These are phyloP conservation scores for Patella vulgata DNA, from an alignment of 1,140 invertebrate species.

Conservation along the genomic window DNA sequence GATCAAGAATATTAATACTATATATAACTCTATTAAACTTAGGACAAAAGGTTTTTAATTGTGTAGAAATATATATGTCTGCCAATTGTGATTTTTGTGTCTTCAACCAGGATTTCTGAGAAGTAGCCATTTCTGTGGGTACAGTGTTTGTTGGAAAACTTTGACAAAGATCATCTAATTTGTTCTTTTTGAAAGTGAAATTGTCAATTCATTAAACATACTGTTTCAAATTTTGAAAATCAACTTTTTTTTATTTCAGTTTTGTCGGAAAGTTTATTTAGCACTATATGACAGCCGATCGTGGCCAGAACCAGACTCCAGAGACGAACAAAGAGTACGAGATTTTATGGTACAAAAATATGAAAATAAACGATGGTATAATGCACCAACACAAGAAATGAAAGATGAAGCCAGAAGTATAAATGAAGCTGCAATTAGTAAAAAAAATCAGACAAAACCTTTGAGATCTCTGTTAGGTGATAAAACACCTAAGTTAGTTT, in stretches of 20 bases:
- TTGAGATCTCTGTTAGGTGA: constrained; percentile 56
- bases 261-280: constrained; percentile 90
- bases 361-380: constrained; percentile 82
- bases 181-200: constrained; percentile 5
- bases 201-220: not conserved
- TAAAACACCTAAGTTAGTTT: constrained; percentile 44
- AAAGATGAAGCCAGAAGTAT: constrained; percentile 56
- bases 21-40: too few species aligned
- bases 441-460: constrained; percentile 48
- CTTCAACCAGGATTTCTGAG: too few species aligned
- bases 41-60: too few species aligned
- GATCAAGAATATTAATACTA: too few species aligned
- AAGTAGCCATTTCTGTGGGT: too few species aligned
- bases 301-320: constrained; percentile 69
- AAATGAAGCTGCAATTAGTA: constrained; percentile 56
- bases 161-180: too few species aligned
- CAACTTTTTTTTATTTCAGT: constrained; percentile 69
- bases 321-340: constrained; percentile 89
- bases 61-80: too few species aligned
- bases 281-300: constrained; percentile 77
- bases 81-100: too few species aligned
- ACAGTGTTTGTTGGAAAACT: too few species aligned
- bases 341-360: constrained; percentile 95
- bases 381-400: constrained; percentile 62
- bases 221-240: constrained; percentile 27